Conservation (phyloP, 2,797 vertebrate species). For the Rhabdophis nuchalis region DNA sequence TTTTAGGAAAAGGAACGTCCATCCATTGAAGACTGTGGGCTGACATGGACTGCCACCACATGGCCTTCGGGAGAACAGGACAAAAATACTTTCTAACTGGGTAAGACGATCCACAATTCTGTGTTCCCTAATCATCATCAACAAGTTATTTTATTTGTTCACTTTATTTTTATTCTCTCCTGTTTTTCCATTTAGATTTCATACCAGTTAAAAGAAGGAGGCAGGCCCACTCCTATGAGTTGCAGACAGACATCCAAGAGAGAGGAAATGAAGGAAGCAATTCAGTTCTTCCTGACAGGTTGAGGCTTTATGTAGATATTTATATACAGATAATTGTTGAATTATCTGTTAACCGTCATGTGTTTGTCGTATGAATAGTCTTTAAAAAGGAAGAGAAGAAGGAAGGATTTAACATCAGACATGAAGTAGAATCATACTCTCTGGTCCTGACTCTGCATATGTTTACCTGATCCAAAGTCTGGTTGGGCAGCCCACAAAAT, state of each 20-base stretch:
- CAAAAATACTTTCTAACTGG: fast-evolving
- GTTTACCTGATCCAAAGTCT: neutral
- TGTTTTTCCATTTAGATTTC: neutral
- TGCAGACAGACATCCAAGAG: neutral
- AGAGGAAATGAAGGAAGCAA: neutral
- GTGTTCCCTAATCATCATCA: neutral
- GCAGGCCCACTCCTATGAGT: neutral
- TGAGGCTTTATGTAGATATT: neutral
- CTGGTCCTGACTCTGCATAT: neutral
- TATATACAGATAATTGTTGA: neutral
- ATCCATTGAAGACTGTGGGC: conserved; percentile 41
- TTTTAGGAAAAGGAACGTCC: neutral
- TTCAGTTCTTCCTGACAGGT: neutral
- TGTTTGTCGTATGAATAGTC: neutral
- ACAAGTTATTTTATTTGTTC: neutral
- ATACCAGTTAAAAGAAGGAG: neutral
- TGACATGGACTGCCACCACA: conserved; percentile 69
- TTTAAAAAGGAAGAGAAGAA: neutral
- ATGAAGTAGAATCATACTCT: neutral
- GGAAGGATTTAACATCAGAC: neutral
- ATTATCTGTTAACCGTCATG: neutral
- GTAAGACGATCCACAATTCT: neutral
- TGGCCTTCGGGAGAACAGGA: conserved; percentile 62
- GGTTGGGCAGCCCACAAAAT: neutral
- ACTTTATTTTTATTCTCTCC: neutral